Conservation (phyloP, 2,113 vertebrate genomes). For the Toxostoma redivivum region DNA sequence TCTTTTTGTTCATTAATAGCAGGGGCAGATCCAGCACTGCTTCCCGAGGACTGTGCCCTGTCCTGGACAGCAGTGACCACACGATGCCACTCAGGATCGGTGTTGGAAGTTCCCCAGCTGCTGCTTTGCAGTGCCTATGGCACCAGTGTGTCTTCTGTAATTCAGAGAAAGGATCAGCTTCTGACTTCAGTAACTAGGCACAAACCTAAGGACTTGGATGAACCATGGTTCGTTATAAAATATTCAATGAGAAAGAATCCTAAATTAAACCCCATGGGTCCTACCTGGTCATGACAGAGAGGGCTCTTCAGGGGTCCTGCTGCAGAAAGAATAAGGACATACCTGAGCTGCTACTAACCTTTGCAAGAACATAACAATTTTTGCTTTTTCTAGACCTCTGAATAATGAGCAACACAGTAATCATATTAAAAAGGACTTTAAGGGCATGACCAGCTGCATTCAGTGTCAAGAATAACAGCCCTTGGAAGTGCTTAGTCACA, state of each 20-base stretch:
- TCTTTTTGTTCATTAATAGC: background rate
- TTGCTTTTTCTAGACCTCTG: background rate
- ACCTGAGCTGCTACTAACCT: background rate
- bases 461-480: slow-evolving; percentile 11
- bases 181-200: background rate
- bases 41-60: rapidly evolving
- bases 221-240: background rate
- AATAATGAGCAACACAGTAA: slow-evolving; percentile 41
- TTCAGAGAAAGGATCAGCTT: background rate
- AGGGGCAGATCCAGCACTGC: background rate
- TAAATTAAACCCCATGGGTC: background rate
- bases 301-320: background rate
- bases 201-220: background rate
- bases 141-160: background rate
- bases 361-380: background rate
- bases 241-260: background rate
- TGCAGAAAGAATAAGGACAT: background rate
- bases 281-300: background rate
- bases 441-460: slow-evolving; percentile 27
- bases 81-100: rapidly evolving
- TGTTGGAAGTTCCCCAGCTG: background rate
- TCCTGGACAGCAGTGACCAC: background rate
- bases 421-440: slow-evolving; percentile 41
- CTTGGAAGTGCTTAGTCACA: slow-evolving; percentile 52
- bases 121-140: background rate